These are phyloP conservation scores for Paramisgurnus dabryanus DNA, from an alignment of 2,113 vertebrate genomes.

Conservation along the genomic window DNA sequence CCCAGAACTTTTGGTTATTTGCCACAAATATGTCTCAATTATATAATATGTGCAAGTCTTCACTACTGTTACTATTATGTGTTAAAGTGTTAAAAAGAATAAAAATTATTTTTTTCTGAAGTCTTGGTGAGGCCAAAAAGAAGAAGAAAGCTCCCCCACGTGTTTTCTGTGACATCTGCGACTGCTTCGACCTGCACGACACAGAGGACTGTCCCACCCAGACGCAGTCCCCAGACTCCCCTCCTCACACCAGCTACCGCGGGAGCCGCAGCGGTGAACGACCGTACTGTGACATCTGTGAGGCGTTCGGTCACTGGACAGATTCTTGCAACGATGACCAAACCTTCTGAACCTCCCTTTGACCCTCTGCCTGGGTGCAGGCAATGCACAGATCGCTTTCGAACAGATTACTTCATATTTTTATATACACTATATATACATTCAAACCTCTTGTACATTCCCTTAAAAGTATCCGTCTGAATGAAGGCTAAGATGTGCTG, in stretches of 20 bases:
- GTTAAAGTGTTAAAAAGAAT: neutral
- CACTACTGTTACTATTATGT: too few relatives aligned
- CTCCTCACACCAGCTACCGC: conserved; percentile 85
- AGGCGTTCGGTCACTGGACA: conserved; percentile 91
- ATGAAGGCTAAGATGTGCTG: conserved; percentile 60
- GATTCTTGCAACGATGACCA: conserved; percentile 92
- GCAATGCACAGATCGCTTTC: conserved; percentile 52
- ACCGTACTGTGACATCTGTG: conserved; percentile 94
- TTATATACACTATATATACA: conserved; percentile 70
- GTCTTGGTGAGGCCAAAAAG: conserved; percentile 62
- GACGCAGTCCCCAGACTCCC: conserved; percentile 85
- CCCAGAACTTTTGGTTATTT: too few relatives aligned
- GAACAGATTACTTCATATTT: conserved; percentile 61
- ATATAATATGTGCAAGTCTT: too few relatives aligned
- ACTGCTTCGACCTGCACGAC: conserved; percentile 95
- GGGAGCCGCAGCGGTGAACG: conserved; percentile 83
- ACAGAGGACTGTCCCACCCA: conserved; percentile 97
- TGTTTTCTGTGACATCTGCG: conserved; percentile 97
- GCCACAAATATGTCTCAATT: too few relatives aligned
- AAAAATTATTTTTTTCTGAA: neutral
- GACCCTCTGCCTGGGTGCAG: conserved; percentile 31
- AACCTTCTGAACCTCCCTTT: conserved; percentile 80
- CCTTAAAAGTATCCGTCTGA: conserved; percentile 11
- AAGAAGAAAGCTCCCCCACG: conserved; percentile 86
- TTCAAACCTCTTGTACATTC: conserved; percentile 56